These are phyloP conservation scores for Radopholus similis DNA, from an alignment of 1,140 invertebrate species.

Conservation along the genomic window DNA sequence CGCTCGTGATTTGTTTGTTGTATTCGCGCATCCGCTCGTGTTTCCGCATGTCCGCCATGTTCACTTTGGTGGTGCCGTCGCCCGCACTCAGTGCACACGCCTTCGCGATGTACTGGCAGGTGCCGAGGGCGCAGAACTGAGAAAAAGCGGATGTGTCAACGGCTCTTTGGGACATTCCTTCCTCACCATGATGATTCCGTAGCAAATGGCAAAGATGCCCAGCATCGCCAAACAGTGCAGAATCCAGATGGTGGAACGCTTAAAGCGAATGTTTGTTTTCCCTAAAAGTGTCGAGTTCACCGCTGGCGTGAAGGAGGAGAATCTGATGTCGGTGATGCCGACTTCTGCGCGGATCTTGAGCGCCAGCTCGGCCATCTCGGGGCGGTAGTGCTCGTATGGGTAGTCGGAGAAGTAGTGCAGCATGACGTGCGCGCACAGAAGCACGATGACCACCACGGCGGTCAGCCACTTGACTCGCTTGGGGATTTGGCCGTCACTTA, in stretches of 20 bases:
- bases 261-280: background rate
- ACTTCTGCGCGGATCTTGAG: background rate
- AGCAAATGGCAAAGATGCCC: conserved; percentile 7
- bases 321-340: conserved; percentile 13
- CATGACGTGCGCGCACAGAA: conserved; percentile 7
- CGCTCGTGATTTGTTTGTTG: conserved; percentile 15
- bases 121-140: too few species aligned
- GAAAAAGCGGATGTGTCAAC: too few species aligned
- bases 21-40: conserved; percentile 13
- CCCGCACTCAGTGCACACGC: too few species aligned
- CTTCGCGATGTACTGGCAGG: background rate
- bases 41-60: background rate
- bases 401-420: conserved; percentile 13
- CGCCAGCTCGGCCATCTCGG: conserved; percentile 8
- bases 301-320: conserved; percentile 14
- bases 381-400: background rate
- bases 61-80: background rate
- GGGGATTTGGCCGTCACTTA: conserved; percentile 9
- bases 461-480: conserved; percentile 5
- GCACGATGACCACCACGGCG: background rate
- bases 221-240: conserved; percentile 13
- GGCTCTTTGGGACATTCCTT: too few species aligned
- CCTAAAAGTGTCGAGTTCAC: too few species aligned
- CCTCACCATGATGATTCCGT: conserved; percentile 10
- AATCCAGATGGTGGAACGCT: conserved; percentile 6